Percentiles rank a stretch among this genome's conserved stretches.
Conservation (phyloP, 2,113 vertebrate species). For the Chunga burmeisteri region DNA sequence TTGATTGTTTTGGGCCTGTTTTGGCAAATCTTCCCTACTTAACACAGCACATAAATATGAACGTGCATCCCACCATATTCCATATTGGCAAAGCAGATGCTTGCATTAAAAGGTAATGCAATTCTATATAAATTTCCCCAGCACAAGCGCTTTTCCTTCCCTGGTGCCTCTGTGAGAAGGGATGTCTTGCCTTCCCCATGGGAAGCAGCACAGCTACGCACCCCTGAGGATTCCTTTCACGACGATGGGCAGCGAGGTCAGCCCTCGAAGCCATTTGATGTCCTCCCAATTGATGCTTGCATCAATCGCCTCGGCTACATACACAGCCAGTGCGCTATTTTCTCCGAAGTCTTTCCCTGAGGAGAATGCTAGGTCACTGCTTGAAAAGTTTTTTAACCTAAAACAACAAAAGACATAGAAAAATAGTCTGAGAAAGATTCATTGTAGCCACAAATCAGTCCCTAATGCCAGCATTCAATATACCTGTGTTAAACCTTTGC, state of each 20-base stretch:
- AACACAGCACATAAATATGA: not conserved
- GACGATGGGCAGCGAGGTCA: slow-evolving; percentile 87
- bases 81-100: not conserved
- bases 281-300: slow-evolving; percentile 87
- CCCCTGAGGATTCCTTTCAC: slow-evolving; percentile 90
- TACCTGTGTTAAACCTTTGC: not conserved
- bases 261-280: slow-evolving; percentile 85
- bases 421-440: not conserved
- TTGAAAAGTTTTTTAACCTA: slow-evolving; percentile 92
- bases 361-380: slow-evolving; percentile 84
- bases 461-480: not conserved
- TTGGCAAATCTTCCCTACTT: not conserved
- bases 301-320: slow-evolving; percentile 88
- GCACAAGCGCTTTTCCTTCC: not conserved
- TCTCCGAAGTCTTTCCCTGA: slow-evolving; percentile 82
- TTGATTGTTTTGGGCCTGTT: not conserved
- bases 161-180: not conserved
- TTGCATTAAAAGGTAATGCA: not conserved
- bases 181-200: accelerated
- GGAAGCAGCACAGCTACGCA: not conserved
- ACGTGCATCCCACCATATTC: accelerated
- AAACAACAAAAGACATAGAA: not conserved
- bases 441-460: accelerated
- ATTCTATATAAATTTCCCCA: not conserved
- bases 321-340: slow-evolving; percentile 88